These are phyloP conservation scores for Metallyticus violacea DNA, from an alignment of 2,888 invertebrate genomes.

Conservation along the genomic window DNA sequence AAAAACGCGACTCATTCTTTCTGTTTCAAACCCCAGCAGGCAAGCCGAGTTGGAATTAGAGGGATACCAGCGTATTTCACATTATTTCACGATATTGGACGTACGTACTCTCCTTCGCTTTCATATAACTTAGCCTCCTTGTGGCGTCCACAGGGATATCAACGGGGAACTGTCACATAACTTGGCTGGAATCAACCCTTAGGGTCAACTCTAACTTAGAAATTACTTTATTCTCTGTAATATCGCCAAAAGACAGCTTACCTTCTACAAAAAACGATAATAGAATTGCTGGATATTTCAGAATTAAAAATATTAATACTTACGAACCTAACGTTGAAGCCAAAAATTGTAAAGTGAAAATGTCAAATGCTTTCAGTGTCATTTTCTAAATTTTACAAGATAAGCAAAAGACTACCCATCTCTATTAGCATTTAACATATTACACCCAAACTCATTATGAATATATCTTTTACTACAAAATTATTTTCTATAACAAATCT, in stretches of 20 bases:
- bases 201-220: background rate
- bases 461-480: no score
- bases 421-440: no score
- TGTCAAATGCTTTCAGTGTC: no score
- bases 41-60: slow-evolving; percentile 20
- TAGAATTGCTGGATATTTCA: no score
- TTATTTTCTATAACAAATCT: no score
- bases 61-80: slow-evolving; percentile 28
- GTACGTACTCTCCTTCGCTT: background rate
- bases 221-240: background rate
- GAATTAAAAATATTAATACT: no score
- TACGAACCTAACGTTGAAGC: no score
- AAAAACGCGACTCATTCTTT: slow-evolving; percentile 28
- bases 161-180: slow-evolving; percentile 6
- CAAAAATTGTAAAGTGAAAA: no score
- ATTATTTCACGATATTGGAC: slow-evolving; percentile 30
- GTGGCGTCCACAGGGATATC: slow-evolving; percentile 21
- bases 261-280: no score
- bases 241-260: background rate
- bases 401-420: no score
- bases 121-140: slow-evolving; percentile 23
- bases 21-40: slow-evolving; percentile 29
- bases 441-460: no score
- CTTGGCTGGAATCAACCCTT: background rate
- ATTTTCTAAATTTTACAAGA: no score